These are phyloP conservation scores for Phallusia fumigata DNA, from an alignment of 23 tunicate genomes.

Conservation along the genomic window DNA sequence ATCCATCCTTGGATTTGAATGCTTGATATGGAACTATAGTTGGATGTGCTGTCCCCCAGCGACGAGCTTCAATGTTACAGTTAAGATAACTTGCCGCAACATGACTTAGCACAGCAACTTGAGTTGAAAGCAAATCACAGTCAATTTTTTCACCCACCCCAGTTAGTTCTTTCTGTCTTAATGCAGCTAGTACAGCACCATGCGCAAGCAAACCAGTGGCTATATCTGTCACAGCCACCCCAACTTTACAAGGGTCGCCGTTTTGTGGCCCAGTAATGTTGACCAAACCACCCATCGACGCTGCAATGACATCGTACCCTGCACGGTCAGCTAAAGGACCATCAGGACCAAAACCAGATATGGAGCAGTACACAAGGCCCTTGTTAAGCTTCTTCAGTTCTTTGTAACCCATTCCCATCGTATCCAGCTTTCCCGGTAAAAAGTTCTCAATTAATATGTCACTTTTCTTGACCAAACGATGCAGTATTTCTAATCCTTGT, in stretches of 20 bases:
- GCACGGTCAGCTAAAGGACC: slow-evolving; percentile 82
- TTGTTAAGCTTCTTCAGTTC: slow-evolving; percentile 56
- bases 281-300: slow-evolving; percentile 89
- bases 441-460: slow-evolving; percentile 89
- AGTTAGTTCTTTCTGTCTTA: slow-evolving; percentile 55
- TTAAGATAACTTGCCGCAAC: slow-evolving; percentile 82
- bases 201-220: slow-evolving; percentile 86
- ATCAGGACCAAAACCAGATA: slow-evolving; percentile 85
- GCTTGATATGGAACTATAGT: slow-evolving; percentile 98
- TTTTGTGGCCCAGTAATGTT: slow-evolving; percentile 90
- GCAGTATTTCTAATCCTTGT: slow-evolving; percentile 58
- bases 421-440: slow-evolving; percentile 88
- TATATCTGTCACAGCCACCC: slow-evolving; percentile 97
- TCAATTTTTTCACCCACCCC: slow-evolving; percentile 81
- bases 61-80: slow-evolving; percentile 66
- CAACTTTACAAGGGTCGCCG: slow-evolving; percentile 95
- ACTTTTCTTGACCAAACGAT: slow-evolving; percentile 52
- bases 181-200: slow-evolving; percentile 92
- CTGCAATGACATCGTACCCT: slow-evolving; percentile 98
- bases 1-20: slow-evolving; percentile 84
- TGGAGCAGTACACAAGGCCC: slow-evolving; percentile 71
- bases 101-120: slow-evolving; percentile 72
- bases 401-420: slow-evolving; percentile 77
- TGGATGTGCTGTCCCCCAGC: slow-evolving; percentile 97
- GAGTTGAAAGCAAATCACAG: slow-evolving; percentile 81